These are phyloP conservation scores for Agrypnia vestita DNA, from an alignment of 1,140 invertebrate genomes.

Conservation along the genomic window DNA sequence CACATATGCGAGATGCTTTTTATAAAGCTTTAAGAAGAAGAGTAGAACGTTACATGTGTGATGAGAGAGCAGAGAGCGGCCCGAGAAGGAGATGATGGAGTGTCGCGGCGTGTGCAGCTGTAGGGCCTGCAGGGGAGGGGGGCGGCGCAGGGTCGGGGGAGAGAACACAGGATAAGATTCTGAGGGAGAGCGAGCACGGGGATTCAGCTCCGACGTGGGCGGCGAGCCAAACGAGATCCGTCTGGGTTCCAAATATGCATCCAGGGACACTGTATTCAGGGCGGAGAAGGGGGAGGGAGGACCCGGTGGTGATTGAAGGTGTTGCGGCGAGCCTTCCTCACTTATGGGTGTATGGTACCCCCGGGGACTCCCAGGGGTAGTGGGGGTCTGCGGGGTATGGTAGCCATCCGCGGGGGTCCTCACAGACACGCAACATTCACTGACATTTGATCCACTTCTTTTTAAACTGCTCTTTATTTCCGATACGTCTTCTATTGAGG, in stretches of 20 bases:
- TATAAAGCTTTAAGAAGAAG: slow-evolving; percentile 17
- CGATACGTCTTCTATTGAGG: slow-evolving; percentile 51
- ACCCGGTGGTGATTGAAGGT: slow-evolving; percentile 66
- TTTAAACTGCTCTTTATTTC: slow-evolving; percentile 58
- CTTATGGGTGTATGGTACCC: slow-evolving; percentile 80
- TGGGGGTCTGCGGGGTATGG: slow-evolving; percentile 69
- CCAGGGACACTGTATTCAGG: slow-evolving; percentile 86
- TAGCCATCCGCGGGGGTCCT: slow-evolving; percentile 67
- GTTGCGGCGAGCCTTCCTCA: slow-evolving; percentile 63
- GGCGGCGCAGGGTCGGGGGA: slow-evolving; percentile 78
- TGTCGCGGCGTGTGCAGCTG: slow-evolving; percentile 74
- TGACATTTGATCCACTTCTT: slow-evolving; percentile 62
- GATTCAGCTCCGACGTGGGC: slow-evolving; percentile 80
- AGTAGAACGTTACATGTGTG: slow-evolving; percentile 82
- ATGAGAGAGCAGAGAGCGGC: slow-evolving; percentile 81
- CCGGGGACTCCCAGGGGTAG: slow-evolving; percentile 68
- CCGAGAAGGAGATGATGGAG: slow-evolving; percentile 81
- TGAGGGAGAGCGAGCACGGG: slow-evolving; percentile 76
- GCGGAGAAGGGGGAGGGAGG: slow-evolving; percentile 88
- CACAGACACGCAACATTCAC: slow-evolving; percentile 68
- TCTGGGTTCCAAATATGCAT: slow-evolving; percentile 88
- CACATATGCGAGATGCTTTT: slow-evolving; percentile 30
- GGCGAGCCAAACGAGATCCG: slow-evolving; percentile 85
- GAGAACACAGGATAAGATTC: slow-evolving; percentile 90
- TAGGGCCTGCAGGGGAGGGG: slow-evolving; percentile 63